These are phyloP conservation scores for Scaptomyza cyrtandrae DNA, from an alignment of 2,888 invertebrate species.

Conservation along the genomic window DNA sequence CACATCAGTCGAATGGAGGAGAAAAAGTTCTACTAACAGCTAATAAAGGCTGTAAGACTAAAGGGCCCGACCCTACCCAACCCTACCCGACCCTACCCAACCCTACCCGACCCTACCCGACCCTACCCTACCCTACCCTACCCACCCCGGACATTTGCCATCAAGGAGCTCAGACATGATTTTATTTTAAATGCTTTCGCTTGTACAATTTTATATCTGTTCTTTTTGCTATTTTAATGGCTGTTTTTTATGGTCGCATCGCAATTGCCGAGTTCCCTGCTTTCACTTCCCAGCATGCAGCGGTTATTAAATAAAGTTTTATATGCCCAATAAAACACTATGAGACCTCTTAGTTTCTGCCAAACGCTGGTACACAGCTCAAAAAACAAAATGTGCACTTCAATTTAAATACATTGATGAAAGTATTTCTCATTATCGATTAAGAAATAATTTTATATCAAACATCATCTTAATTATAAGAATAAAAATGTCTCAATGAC, in stretches of 20 bases:
- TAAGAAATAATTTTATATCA: neutral
- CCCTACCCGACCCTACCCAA: neutral
- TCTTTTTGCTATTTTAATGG: constrained; percentile 63
- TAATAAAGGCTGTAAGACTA: constrained; percentile 33
- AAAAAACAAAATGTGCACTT: neutral
- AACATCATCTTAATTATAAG: no score
- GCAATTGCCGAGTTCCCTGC: constrained; percentile 13
- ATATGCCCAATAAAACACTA: constrained; percentile 56
- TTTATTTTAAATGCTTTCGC: constrained; percentile 65
- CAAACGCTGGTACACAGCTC: neutral
- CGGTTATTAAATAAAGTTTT: constrained; percentile 77
- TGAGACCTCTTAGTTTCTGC: neutral
- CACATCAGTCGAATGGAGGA: constrained; percentile 1
- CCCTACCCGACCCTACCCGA: constrained; percentile 6
- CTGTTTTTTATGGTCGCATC: constrained; percentile 60
- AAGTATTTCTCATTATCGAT: neutral
- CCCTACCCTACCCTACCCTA: constrained; percentile 8
- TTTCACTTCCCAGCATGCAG: constrained; percentile 43
- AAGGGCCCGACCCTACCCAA: constrained; percentile 12
- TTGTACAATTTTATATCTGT: constrained; percentile 31
- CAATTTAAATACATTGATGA: neutral
- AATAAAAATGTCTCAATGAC: no score
- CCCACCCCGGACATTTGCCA: neutral
- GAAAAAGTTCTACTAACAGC: constrained; percentile 10
- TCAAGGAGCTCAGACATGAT: constrained; percentile 34